Evolutionary conservation across 2,113 vertebrate genomes (phyloP).

Genomic region (Ginglymostoma cirratum): DNA sequence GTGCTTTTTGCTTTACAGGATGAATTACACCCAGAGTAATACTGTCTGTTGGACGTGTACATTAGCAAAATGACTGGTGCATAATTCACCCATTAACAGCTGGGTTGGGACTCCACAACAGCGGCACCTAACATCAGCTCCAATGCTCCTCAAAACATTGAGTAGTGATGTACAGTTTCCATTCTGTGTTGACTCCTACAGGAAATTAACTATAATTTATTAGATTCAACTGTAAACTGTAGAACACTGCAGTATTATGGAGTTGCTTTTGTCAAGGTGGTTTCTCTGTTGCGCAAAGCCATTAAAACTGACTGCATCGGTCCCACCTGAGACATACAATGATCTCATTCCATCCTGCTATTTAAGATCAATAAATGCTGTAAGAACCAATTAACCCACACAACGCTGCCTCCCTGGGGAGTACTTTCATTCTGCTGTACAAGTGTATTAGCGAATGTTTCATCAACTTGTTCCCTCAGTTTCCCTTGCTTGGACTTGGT

Average conservation of each 20-base stretch:
- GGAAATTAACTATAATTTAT: background rate
- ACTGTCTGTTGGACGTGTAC: background rate
- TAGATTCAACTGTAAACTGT: background rate
- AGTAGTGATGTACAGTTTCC: no score
- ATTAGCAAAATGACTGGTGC: background rate
- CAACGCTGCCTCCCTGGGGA: background rate
- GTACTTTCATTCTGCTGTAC: background rate
- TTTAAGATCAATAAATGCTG: background rate
- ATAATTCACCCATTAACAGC: background rate
- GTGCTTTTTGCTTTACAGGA: background rate
- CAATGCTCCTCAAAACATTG: background rate
- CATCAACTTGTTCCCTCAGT: background rate
- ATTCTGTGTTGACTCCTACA: background rate
- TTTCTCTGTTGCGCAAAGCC: background rate
- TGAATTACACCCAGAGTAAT: background rate
- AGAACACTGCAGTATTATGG: background rate
- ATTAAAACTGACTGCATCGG: background rate
- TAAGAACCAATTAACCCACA: background rate
- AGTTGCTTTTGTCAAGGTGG: background rate
- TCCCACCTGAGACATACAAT: background rate
- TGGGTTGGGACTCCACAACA: background rate
- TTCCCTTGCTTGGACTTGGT: background rate
- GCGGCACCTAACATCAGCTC: background rate
- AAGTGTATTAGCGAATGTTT: background rate
- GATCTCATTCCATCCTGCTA: constrained; percentile 1